These are phyloP conservation scores for Aleiodes alternator DNA, from an alignment of 2,888 invertebrate species.

Conservation along the genomic window DNA sequence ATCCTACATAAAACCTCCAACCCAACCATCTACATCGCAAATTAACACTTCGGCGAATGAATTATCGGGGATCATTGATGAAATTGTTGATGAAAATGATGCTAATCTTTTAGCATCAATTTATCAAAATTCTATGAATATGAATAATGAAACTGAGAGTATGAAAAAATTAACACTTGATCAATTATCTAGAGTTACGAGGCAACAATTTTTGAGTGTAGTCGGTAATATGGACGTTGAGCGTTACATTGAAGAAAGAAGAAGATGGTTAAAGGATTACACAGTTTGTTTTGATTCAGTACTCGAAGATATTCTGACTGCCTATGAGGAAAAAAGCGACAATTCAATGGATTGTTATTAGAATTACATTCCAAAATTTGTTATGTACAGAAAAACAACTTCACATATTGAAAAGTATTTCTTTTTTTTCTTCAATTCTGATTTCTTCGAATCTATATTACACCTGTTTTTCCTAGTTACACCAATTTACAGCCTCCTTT, in stretches of 20 bases:
- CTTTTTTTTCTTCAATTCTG: too few relatives aligned
- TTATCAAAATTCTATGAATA: conserved; percentile 78
- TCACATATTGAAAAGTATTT: too few relatives aligned
- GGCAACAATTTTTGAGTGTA: conserved; percentile 80
- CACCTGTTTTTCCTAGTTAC: too few relatives aligned
- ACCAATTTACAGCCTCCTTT: too few relatives aligned
- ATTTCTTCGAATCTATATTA: too few relatives aligned
- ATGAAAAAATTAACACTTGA: conserved; percentile 68
- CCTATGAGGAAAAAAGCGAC: conserved; percentile 78
- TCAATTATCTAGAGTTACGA: conserved; percentile 73
- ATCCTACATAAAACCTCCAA: conserved; percentile 59
- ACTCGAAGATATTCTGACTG: conserved; percentile 84
- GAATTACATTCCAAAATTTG: conserved; percentile 46
- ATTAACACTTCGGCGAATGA: conserved; percentile 59
- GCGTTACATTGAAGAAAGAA: conserved; percentile 79
- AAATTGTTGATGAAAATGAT: conserved; percentile 81
- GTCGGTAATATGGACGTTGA: conserved; percentile 80
- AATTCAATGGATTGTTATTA: conserved; percentile 86
- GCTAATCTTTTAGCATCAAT: conserved; percentile 80
- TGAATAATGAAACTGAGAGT: conserved; percentile 66
- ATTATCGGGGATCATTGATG: conserved; percentile 80
- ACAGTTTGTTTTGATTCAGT: conserved; percentile 83
- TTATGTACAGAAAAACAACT: too few relatives aligned
- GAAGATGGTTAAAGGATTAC: conserved; percentile 82
- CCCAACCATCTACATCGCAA: conserved; percentile 66